Conservation (phyloP, 2,797 vertebrate species). For the Enteromius radiatus region DNA sequence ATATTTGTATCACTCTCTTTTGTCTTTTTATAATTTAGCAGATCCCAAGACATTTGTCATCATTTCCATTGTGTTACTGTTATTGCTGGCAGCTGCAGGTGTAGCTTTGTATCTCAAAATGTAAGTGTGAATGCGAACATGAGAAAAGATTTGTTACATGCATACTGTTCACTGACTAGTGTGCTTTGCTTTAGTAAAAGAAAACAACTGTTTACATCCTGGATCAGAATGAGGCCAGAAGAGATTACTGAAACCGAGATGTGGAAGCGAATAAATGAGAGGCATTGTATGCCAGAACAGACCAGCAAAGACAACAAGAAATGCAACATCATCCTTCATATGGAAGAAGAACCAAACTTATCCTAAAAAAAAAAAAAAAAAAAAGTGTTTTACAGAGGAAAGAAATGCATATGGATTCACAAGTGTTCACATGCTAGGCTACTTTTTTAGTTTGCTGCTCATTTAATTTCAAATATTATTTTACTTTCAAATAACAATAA, state of each 20-base stretch:
- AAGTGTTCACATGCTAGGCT: neutral
- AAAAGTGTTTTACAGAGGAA: neutral
- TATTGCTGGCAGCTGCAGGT: conserved; percentile 58
- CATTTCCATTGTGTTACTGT: conserved; percentile 53
- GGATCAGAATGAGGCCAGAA: conserved; percentile 48
- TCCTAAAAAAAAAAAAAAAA: neutral
- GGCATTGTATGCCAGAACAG: conserved; percentile 45
- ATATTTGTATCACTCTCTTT: neutral
- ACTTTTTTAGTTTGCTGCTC: neutral
- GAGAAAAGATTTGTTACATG: neutral
- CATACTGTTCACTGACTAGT: neutral
- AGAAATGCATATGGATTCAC: neutral
- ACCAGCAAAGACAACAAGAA: conserved; percentile 60
- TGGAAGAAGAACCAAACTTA: conserved; percentile 56
- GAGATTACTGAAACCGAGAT: conserved; percentile 72
- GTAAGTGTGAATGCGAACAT: too few relatives aligned
- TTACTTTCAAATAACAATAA: neutral
- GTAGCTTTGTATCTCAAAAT: conserved; percentile 64
- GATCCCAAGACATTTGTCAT: conserved; percentile 54
- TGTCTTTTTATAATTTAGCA: conserved; percentile 54
- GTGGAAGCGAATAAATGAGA: conserved; percentile 67
- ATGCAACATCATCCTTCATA: conserved; percentile 64
- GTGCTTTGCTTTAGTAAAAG: conserved; percentile 53
- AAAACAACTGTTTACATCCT: conserved; percentile 29
- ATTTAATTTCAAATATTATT: neutral